phyloP scores from a whole-genome alignment of 2,888 invertebrate species.

The Epirrhoe alternata region DNA sequence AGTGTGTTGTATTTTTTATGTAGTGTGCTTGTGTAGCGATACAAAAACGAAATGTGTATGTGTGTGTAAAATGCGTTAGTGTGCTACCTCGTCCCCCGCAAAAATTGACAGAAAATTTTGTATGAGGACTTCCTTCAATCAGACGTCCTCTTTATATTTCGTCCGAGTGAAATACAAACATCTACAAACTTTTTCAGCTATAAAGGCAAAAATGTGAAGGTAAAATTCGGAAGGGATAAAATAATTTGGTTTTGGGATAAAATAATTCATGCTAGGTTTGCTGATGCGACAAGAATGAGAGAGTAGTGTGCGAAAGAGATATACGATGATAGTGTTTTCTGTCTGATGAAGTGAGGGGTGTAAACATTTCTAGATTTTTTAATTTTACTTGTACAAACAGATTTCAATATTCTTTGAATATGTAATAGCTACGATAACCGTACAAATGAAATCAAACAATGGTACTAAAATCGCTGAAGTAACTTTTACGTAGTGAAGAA shows the following conservation, averaged over 20 bases:
- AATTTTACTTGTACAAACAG: constrained; percentile 32
- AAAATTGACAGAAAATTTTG: no score
- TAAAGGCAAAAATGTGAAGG: no score
- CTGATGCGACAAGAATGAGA: not conserved
- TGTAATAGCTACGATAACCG: constrained; percentile 42
- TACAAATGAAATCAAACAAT: constrained; percentile 30
- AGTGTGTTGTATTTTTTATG: no score
- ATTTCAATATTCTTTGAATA: constrained; percentile 54
- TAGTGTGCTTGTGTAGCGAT: no score
- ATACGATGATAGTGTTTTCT: not conserved
- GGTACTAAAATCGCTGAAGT: constrained; percentile 25
- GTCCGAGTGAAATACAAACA: no score
- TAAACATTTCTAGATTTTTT: constrained; percentile 66
- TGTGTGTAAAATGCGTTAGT: no score
- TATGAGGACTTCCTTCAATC: no score
- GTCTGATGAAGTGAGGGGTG: constrained; percentile 43
- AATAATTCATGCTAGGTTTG: not conserved
- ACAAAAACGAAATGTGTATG: no score
- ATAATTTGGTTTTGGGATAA: not conserved
- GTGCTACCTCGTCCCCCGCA: no score
- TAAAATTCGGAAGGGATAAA: no score
- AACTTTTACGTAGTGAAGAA: constrained; percentile 47
- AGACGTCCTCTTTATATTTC: no score
- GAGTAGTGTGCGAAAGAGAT: not conserved
- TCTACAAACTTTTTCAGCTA: no score